A percentile compares a stretch with the other conserved stretches of the same genome.
phyloP scores from a whole-genome alignment of 2,888 invertebrate genomes.

The Hydrotaea diabolus region DNA sequence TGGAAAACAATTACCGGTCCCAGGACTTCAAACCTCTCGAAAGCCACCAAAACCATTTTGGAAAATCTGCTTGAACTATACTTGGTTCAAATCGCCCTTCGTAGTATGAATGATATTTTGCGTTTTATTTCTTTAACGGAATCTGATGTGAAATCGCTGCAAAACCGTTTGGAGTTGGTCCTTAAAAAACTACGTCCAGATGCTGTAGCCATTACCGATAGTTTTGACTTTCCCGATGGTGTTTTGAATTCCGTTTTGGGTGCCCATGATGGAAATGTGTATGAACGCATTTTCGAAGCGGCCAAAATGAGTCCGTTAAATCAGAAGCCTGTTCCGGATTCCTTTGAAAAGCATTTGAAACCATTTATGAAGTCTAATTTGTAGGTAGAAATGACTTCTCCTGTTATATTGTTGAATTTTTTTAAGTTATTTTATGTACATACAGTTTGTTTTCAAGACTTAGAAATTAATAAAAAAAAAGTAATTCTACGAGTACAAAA shows the following conservation, averaged over 20 bases:
- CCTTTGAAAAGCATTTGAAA: constrained; percentile 86
- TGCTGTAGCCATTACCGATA: constrained; percentile 94
- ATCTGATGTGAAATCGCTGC: constrained; percentile 81
- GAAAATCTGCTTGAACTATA: constrained; percentile 89
- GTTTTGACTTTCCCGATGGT: constrained; percentile 92
- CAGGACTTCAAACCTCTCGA: constrained; percentile 82
- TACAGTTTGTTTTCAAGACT: neutral
- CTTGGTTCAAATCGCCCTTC: constrained; percentile 88
- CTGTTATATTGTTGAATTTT: neutral
- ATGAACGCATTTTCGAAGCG: constrained; percentile 89
- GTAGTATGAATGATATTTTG: constrained; percentile 88
- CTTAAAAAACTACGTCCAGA: constrained; percentile 89
- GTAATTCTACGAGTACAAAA: too few species aligned
- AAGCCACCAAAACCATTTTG: constrained; percentile 84
- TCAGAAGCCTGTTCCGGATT: constrained; percentile 88
- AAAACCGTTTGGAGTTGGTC: constrained; percentile 86
- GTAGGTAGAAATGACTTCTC: constrained; percentile 78
- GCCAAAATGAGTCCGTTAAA: constrained; percentile 92
- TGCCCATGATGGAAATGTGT: constrained; percentile 91
- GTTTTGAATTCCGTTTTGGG: constrained; percentile 89
- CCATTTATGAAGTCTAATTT: constrained; percentile 90
- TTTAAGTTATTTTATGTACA: neutral
- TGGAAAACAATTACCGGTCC: constrained; percentile 82
- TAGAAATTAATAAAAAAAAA: too few species aligned
- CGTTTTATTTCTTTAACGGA: constrained; percentile 78